Conservation (phyloP, 2,113 vertebrate genomes). For the Serilophus lunatus region DNA sequence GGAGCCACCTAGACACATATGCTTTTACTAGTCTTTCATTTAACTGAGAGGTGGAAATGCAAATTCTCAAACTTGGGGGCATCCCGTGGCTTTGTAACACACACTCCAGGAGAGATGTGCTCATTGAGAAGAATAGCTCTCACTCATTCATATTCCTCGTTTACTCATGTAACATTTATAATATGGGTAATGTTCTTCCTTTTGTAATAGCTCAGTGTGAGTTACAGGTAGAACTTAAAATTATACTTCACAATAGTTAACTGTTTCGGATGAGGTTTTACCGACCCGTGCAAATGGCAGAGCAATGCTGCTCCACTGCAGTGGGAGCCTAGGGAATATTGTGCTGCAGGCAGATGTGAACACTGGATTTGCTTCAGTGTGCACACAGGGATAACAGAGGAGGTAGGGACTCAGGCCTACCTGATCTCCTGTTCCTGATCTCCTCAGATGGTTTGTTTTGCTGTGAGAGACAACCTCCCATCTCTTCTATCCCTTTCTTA, state of each 20-base stretch:
- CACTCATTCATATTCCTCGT: conserved; percentile 36
- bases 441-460: not conserved
- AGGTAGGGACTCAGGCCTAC: not conserved
- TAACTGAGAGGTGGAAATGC: conserved; percentile 41
- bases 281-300: not conserved
- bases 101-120: not conserved
- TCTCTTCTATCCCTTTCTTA: not conserved
- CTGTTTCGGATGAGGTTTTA: not conserved
- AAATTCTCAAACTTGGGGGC: conserved; percentile 40
- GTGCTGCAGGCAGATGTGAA: not conserved
- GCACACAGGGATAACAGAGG: not conserved
- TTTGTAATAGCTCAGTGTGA: conserved; percentile 1
- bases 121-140: conserved; percentile 43
- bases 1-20: conserved; percentile 20
- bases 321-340: not conserved
- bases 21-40: conserved; percentile 51
- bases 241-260: not conserved
- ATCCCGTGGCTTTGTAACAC: conserved; percentile 21
- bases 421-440: not conserved
- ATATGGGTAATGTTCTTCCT: not conserved
- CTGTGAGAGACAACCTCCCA: not conserved
- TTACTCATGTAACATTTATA: conserved; percentile 45
- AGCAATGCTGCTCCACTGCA: not conserved
- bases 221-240: not conserved
- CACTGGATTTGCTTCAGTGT: not conserved